These are phyloP conservation scores for Heliconius eleuchia DNA, from an alignment of 1,140 invertebrate species.

Conservation along the genomic window DNA sequence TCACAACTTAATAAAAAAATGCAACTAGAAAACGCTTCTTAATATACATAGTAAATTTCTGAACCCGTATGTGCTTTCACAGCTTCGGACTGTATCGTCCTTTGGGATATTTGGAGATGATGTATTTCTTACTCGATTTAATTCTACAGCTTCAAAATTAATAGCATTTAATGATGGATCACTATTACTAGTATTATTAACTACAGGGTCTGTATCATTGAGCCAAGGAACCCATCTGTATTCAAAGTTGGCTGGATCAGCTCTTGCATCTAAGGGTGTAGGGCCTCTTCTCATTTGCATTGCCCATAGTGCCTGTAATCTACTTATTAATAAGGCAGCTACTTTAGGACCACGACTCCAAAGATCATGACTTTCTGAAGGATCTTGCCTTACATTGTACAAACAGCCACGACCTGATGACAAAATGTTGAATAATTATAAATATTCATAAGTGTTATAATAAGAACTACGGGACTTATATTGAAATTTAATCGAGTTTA, in stretches of 20 bases:
- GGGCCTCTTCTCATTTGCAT: slow-evolving; percentile 50
- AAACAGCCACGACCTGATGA: slow-evolving; percentile 45
- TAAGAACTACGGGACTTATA: too few species aligned
- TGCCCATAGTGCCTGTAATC: slow-evolving; percentile 59
- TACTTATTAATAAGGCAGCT: slow-evolving; percentile 50
- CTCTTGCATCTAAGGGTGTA: slow-evolving; percentile 38
- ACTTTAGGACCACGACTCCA: slow-evolving; percentile 60
- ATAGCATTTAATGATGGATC: slow-evolving; percentile 11
- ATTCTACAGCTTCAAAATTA: not conserved
- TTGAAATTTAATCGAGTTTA: too few species aligned
- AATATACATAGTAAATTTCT: slow-evolving; percentile 65
- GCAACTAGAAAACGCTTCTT: slow-evolving; percentile 53
- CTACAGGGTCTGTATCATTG: slow-evolving; percentile 34
- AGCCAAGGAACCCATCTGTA: slow-evolving; percentile 69
- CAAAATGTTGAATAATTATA: slow-evolving; percentile 12
- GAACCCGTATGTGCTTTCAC: slow-evolving; percentile 52
- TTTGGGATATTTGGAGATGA: slow-evolving; percentile 10
- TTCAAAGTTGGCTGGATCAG: slow-evolving; percentile 61
- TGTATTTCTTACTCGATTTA: not conserved
- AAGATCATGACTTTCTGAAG: slow-evolving; percentile 62
- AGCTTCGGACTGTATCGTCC: slow-evolving; percentile 38
- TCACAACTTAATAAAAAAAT: slow-evolving; percentile 29
- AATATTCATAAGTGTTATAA: too few species aligned
- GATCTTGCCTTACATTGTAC: slow-evolving; percentile 66
- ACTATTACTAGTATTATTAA: slow-evolving; percentile 20